Conservation (phyloP, 2,113 vertebrate species). For the Triplophysa siluroides region DNA sequence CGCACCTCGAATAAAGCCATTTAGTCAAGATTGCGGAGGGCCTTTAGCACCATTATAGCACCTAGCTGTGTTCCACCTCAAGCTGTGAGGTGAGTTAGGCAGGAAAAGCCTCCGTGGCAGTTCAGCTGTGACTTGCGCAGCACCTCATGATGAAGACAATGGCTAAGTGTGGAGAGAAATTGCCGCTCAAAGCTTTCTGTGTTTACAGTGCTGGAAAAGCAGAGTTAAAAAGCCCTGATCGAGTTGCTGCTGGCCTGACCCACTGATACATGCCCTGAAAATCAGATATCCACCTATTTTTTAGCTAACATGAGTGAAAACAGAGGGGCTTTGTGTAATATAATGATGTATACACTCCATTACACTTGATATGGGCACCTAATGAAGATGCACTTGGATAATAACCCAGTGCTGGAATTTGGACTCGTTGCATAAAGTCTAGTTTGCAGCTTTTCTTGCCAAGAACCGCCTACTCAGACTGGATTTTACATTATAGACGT, state of each 20-base stretch:
- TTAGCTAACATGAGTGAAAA: conserved; percentile 14
- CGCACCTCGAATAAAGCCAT: conserved; percentile 22
- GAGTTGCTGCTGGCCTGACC: conserved; percentile 29
- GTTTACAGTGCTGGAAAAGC: conserved; percentile 33
- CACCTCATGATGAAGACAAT: conserved; percentile 35
- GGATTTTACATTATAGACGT: not conserved
- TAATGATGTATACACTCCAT: conserved; percentile 26
- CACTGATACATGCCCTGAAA: conserved; percentile 48
- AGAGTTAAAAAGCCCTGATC: conserved; percentile 38
- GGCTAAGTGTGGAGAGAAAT: conserved; percentile 43
- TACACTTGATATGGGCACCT: not conserved
- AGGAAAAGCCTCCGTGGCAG: not conserved
- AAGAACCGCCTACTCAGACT: no score
- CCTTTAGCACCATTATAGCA: conserved; percentile 36
- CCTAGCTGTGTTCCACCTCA: conserved; percentile 27
- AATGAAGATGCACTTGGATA: conserved; percentile 23
- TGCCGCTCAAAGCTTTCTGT: conserved; percentile 43
- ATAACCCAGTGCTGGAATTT: conserved; percentile 4
- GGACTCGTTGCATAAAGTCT: not conserved
- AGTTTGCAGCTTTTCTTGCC: not conserved
- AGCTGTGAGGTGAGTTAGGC: conserved; percentile 30
- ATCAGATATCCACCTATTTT: conserved; percentile 43
- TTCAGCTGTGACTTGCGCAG: conserved; percentile 33
- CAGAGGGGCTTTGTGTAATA: not conserved
- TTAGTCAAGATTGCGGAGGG: conserved; percentile 43